These are phyloP conservation scores for Ceratitis capitata DNA, from an alignment of 1,140 invertebrate species.

Conservation along the genomic window DNA sequence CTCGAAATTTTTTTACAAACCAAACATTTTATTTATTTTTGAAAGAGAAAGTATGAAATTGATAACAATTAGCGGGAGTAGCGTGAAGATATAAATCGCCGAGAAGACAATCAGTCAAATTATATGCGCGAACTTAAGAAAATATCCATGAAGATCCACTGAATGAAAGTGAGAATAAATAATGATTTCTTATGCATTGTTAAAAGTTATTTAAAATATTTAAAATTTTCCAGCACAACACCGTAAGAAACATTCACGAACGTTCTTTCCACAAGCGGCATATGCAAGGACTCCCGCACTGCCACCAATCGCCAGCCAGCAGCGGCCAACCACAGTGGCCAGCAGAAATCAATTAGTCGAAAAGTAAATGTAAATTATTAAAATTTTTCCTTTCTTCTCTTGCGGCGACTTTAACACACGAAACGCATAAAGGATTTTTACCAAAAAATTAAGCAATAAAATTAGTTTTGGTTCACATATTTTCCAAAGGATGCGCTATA, in stretches of 20 bases:
- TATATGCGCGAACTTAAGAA: slow-evolving; percentile 1
- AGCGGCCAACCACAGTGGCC: background rate
- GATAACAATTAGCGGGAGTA: background rate
- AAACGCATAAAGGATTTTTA: background rate
- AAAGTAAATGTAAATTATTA: slow-evolving; percentile 22
- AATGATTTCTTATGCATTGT: slow-evolving; percentile 19
- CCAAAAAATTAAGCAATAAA: slow-evolving; percentile 64
- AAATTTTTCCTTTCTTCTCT: background rate
- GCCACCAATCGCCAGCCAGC: background rate
- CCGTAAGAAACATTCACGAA: background rate
- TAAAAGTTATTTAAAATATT: slow-evolving; percentile 31
- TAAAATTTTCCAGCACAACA: slow-evolving; percentile 39
- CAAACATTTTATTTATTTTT: background rate
- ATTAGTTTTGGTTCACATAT: slow-evolving; percentile 63
- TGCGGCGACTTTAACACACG: background rate
- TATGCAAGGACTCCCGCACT: background rate
- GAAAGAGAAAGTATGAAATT: slow-evolving; percentile 24
- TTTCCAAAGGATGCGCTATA: slow-evolving; percentile 49
- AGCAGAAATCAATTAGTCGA: slow-evolving; percentile 19
- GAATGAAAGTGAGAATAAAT: slow-evolving; percentile 3
- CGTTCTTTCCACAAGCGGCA: background rate
- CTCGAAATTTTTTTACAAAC: background rate
- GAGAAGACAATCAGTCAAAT: slow-evolving; percentile 5
- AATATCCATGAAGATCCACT: slow-evolving; percentile 3
- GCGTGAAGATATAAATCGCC: background rate